Evolutionary conservation across 2,888 invertebrate genomes (phyloP), one percentile per base, ranked within the genome.

Genomic region (Belgica antarctica): DNA sequence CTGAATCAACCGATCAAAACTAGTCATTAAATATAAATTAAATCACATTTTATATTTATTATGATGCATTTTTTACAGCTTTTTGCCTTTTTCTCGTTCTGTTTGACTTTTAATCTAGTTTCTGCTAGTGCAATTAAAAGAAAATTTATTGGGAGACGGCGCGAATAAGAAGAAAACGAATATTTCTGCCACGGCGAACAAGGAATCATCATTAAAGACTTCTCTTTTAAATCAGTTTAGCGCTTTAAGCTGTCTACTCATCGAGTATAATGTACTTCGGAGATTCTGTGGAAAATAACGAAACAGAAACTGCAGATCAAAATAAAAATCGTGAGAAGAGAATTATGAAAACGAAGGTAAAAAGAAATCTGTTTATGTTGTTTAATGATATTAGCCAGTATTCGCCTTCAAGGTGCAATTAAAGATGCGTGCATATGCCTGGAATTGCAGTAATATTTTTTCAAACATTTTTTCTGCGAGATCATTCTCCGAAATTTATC

Each of bases 1-100:
- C n/a, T 15, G 41, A 41, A 4, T 7, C 22, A 7, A 52, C 52
- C 5, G 34, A 31, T 31, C 34, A 31, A 8, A 31, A 31, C 34
- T 36, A 28, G 65, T 66, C 65, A 66, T 66, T 66, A 66, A 66
- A 47, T 17, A 17, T 46, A 25, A 47, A 66, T 66, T 66, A 66
- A 47, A 66, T 66, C 28, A 19, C 65, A 66, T 15, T 63, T 28
- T 3, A 41, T 28, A 41, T 24, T 46, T 47, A 47, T 66, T 25
- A 24, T 27, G 25, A 46, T 66, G 31, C 52, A 52, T 8, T 52
- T n/a, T 52, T 22, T 52, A 19, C 52, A 19, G 22, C 22, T 52
- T 52, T 52, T 12, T 22, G 2, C 12, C 52, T 52, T 52, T 12
- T 52, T 22, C n/a, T n/a, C 2, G 41, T 7, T 31, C 41, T 41